Evolutionary conservation across 2,797 vertebrate genomes (phyloP).

Genomic region (Strix occidentalis): DNA sequence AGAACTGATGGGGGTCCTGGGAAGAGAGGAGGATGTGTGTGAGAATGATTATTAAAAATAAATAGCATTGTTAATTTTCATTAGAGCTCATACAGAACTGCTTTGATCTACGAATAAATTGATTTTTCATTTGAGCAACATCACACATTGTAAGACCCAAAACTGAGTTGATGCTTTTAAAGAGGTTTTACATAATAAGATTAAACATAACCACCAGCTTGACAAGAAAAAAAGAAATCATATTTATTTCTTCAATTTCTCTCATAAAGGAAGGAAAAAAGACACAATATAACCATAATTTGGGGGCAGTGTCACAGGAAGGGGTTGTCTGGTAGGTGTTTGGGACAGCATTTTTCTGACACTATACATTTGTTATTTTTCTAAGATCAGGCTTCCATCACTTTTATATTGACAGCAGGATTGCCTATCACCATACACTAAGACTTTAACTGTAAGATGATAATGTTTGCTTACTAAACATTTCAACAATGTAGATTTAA

Average conservation of each 20-base stretch:
- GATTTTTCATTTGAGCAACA: constrained; percentile 47
- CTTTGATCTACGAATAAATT: constrained; percentile 30
- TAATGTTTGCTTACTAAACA: neutral
- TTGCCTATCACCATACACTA: neutral
- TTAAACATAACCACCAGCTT: constrained; percentile 31
- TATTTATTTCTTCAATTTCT: constrained; percentile 35
- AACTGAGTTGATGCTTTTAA: constrained; percentile 41
- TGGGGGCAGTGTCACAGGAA: neutral
- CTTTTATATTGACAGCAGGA: neutral
- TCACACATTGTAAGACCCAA: neutral
- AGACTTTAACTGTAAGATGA: neutral
- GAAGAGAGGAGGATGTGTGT: neutral
- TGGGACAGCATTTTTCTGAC: neutral
- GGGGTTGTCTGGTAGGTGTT: neutral
- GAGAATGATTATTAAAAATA: constrained; percentile 22
- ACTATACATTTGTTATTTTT: neutral
- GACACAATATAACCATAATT: neutral
- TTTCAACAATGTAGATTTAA: neutral
- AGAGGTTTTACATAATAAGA: constrained; percentile 57
- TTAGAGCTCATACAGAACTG: neutral
- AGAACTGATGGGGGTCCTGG: neutral
- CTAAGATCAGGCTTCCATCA: neutral
- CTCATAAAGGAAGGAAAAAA: neutral
- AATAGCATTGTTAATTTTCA: constrained; percentile 36
- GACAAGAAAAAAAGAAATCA: neutral